Base-by-base conservation (phyloP, 2,888 invertebrate species). In the Ommatoiulus sabulosus region DNA sequence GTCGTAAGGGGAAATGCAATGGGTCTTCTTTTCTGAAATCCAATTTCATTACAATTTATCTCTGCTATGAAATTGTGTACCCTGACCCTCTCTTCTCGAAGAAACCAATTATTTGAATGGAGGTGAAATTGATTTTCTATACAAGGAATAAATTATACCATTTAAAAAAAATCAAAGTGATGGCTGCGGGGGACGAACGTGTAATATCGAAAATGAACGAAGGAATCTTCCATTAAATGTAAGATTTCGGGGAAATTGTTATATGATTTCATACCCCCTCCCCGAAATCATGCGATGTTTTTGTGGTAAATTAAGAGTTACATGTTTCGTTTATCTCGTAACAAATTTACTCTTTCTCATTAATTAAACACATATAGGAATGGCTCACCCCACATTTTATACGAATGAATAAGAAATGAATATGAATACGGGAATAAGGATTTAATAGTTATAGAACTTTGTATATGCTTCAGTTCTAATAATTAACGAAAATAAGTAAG, bases 31-130 rank as follows among this genome's bases (percentile, higher is more conserved):
- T 52, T 52, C 8, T 80, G 12, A 80, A 80, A 80, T 35, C 80
- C 80, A 80, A 80, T 80, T 80, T 80, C 35, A 12, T 80, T 80
- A 20, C 35, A 80, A 80, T 35, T 80, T 80, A 12, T 80, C 35
- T 80, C 80, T 8, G 80, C 80, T 12, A 35, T 80, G n/a, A 72
- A 72, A 72, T 72, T 72, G 72, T 24, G 15, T 80, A 80, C 80
- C 52, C 80, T 80, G 80, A 80, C 80, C 80, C 57, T 57, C 15
- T 8, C 57, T 17, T 15, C 35, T 80, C 20, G 80, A 20, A 80
- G 80, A 80, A 35, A 80, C 80, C 80, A 80, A 80, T 80, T 80
- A 80, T 80, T 80, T 35, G 80, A 80, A 80, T 80, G 80, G 80
- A 80, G 80, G 24, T 12, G 80, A 80, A 80, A 80, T 80, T 80